Evolutionary conservation across 1,140 invertebrate genomes (phyloP).

Genomic region (Drosophila pruinosa): DNA sequence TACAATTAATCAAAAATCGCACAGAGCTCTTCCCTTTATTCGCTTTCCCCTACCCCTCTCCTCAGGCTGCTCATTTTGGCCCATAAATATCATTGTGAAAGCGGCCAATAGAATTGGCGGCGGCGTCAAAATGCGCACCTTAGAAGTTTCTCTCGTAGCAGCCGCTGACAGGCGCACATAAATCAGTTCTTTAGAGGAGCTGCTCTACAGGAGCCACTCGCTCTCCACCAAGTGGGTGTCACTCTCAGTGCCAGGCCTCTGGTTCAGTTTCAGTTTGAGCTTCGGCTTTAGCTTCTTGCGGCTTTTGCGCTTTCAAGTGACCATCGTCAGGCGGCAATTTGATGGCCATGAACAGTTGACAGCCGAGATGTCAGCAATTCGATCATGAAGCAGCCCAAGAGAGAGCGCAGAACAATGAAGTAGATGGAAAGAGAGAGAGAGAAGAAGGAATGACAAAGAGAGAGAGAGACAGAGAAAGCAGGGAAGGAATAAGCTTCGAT

Average conservation of each 20-base stretch:
- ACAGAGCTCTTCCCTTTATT: not conserved
- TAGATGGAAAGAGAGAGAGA: not conserved
- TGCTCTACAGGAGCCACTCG: not conserved
- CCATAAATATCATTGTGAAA: slow-evolving; percentile 62
- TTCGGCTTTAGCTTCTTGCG: slow-evolving; percentile 23
- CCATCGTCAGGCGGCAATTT: slow-evolving; percentile 66
- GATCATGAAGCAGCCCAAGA: slow-evolving; percentile 6
- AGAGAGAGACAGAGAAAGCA: not conserved
- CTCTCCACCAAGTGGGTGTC: slow-evolving; percentile 47
- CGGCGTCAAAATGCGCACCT: slow-evolving; percentile 73
- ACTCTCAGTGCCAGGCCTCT: not conserved
- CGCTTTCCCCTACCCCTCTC: not conserved
- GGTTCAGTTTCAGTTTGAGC: not conserved
- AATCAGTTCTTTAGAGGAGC: slow-evolving; percentile 39
- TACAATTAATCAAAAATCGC: slow-evolving; percentile 76
- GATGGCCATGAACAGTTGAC: slow-evolving; percentile 75
- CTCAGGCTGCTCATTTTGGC: slow-evolving; percentile 9
- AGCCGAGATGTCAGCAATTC: slow-evolving; percentile 55
- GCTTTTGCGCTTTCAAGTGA: slow-evolving; percentile 65
- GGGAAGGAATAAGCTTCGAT: too few species aligned
- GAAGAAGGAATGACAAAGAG: not conserved
- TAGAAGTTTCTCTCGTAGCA: slow-evolving; percentile 30
- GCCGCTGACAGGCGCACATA: slow-evolving; percentile 47
- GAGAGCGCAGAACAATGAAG: not conserved
- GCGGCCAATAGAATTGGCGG: slow-evolving; percentile 67